Base-by-base conservation (phyloP, 2,113 vertebrate species). In the Mastomys natalensis region DNA sequence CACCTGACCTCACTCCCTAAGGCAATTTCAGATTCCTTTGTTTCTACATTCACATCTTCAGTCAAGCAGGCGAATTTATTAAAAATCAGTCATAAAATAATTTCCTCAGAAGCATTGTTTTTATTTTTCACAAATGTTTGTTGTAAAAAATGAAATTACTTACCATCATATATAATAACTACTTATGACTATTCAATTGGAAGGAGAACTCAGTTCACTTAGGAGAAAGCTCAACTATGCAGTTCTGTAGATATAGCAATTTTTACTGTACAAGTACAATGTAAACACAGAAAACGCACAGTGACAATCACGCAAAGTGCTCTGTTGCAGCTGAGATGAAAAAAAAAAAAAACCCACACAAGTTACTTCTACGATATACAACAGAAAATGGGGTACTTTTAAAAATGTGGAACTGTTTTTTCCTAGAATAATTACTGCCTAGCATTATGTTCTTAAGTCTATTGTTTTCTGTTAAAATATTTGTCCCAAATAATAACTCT, bases 1-100 rank as follows among this genome's bases (percentile, higher is more conserved):
- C 84, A 96, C 90, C 90, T 97, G 98, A 98, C 98, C 96, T 97
- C 85, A 95, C 90, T 97, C 97, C 95, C 94, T 93, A 90, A 97
- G 97, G 97, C 95, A 93, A 95, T 97, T 95, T 90, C 87, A 74
- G 62, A 90, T 97, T 97, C 95, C 96, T 95, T 98, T 97, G 87
- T 98, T 98, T 97, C 97, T 98, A 95, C 96, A 97, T 95, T 95
- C 76, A 86, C 92, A 96, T 95, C 62, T 93, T 96, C 64, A 97
- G 51, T 76, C 64, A 96, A 85, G 40, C 68, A 96, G 40, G 22
- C 80, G 45, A 86, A 53, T 95, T 95, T 90, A 92, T 94, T 89
- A 80, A 93, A 95, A 93, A 70, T 96, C 53, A 60, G 9, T 82
- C 72, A 94, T 94, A 93, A 68, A 96, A 96, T 48, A 4, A 90